Conservation (phyloP, 2,797 vertebrate species). For the Carcharodon carcharias region DNA sequence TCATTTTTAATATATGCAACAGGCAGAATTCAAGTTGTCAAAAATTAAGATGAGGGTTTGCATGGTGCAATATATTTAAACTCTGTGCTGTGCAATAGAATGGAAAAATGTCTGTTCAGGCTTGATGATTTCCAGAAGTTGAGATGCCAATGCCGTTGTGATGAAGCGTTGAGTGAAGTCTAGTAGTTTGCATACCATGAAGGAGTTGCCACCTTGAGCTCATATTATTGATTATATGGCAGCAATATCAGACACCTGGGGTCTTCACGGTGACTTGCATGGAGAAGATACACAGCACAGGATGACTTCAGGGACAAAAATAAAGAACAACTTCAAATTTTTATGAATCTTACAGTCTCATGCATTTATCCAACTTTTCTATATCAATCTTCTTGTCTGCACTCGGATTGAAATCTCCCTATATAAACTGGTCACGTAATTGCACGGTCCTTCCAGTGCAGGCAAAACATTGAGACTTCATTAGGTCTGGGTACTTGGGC, state of each 20-base stretch:
- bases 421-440: background rate
- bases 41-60: background rate
- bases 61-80: background rate
- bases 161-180: background rate
- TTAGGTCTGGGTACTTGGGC: background rate
- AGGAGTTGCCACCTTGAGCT: background rate
- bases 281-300: background rate
- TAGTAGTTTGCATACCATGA: background rate
- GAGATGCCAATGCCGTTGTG: background rate
- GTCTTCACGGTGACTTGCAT: background rate
- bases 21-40: background rate
- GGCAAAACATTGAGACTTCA: no score
- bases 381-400: background rate
- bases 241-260: background rate
- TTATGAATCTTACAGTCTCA: background rate
- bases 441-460: no score
- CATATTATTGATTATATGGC: background rate
- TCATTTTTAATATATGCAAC: background rate
- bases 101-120: background rate
- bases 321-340: background rate
- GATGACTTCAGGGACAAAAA: background rate
- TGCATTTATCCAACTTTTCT: background rate
- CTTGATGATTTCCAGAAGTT: background rate
- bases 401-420: background rate
- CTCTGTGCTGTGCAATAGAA: background rate